Base-by-base conservation (phyloP, 2,888 invertebrate species). In the Netelia fuscicornis region DNA sequence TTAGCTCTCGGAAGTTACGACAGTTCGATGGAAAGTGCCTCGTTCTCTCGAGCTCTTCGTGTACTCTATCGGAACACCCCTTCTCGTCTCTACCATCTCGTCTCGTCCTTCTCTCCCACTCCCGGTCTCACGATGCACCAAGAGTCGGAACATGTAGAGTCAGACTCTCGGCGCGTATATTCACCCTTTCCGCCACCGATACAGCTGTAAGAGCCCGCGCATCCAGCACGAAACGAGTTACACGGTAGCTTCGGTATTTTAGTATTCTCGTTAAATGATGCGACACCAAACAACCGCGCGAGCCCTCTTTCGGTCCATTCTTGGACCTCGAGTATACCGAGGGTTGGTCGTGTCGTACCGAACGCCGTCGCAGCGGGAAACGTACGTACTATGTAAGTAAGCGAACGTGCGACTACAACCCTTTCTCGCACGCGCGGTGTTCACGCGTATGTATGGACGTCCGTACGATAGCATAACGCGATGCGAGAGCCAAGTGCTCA, bases 221-320 rank as follows among this genome's bases (percentile, higher is more conserved):
- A 20, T 58, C 68, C 82, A 77, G 81, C 81, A 54, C 77, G 85
- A 85, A 85, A 80, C 86, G 79, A 84, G 83, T 83, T 86, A 86
- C 86, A 86, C 86, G 83, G 86, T 85, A 86, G 86, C 86, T 84
- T 86, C 84, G 83, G 74, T 85, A 86, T 85, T 86, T 86, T 86
- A 86, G 71, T 83, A 85, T 81, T 76, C 81, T 86, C 86, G 85
- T 86, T 86, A 86, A 86, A 83, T 85, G 83, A 81, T 64, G 81
- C 81, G 83, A 86, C 86, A 86, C 81, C 81, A 81, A 85, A 82
- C 72, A 79, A 56, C 65, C 67, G 75, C 79, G 75, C 75, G 74
- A 56, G 74, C 67, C 78, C 77, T 72, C 70, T 37, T 48, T 64
- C 23, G 68, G 77, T 58, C 68, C 56, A 65, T 72, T 81, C 72